Percentiles rank a stretch among this genome's conserved stretches.
phyloP scores from a whole-genome alignment of 2,113 vertebrate genomes.

The Pogonocichla stellata region DNA sequence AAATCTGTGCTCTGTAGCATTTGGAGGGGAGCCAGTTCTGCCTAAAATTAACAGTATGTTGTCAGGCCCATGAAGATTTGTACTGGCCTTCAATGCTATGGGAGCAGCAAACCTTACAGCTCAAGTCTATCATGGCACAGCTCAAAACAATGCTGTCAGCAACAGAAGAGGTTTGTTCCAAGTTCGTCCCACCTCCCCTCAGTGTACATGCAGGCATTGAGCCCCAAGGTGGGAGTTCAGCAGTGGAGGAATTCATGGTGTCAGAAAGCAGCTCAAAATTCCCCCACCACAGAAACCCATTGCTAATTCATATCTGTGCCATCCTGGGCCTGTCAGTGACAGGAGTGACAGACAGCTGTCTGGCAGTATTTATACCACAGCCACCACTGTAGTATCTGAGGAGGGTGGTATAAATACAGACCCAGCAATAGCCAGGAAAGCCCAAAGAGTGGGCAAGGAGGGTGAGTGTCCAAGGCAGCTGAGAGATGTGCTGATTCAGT shows the following conservation, averaged over 20 bases:
- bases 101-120: background rate
- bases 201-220: background rate
- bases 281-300: background rate
- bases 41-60: background rate
- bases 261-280: background rate
- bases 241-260: background rate
- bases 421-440: background rate
- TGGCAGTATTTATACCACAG: background rate
- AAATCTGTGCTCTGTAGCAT: background rate
- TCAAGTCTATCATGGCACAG: fast-evolving
- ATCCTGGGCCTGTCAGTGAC: background rate
- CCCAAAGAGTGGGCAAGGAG: background rate
- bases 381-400: background rate
- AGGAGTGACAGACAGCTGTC: background rate
- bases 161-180: background rate
- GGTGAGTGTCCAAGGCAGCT: constrained; percentile 46
- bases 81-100: background rate
- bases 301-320: background rate
- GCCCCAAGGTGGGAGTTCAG: background rate
- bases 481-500: background rate
- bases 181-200: background rate
- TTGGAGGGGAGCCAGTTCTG: background rate
- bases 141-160: background rate
- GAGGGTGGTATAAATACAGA: background rate
- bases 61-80: background rate